Base-by-base conservation (phyloP, 2,797 vertebrate species). In the Lophotriccus pileatus region DNA sequence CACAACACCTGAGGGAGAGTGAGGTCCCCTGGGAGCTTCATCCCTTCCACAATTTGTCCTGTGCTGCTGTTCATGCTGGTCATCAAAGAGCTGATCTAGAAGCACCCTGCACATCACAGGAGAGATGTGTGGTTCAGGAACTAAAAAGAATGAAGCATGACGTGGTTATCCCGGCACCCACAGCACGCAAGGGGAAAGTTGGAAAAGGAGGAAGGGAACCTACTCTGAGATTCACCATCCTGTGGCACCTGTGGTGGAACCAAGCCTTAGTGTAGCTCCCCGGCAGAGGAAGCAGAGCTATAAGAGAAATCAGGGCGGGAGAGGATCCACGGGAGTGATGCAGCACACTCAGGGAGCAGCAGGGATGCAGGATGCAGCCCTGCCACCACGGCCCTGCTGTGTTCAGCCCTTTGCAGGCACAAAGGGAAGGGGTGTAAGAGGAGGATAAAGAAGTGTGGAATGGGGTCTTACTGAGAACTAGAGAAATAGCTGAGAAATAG, bases 161-260 rank as follows among this genome's bases (percentile, higher is more conserved):
- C 3, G 19, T 0, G 2, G 16, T 60, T 56, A 41, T 36, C 28
- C 44, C 1, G 0, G 37, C 53, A 49, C 18, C 7, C 37, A 5
- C 39, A 39, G n/a, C 4, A 3, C 1, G 0, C 13, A 6, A 23
- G 14, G 36, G 18, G 14, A 46, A 63, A 47, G n/a, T 0, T 30
- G 30, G 59, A 60, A 21, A 84, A 43, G 80, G 27, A 67, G 15
- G 11, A 69, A 50, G 16, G 4, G 15, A 8, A 23, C 24, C 70
- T 39, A 3, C 0, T 0, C 12, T 34, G 24, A 47, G 20, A 68
- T 53, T 41, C 17, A 2, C 12, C 0, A 1, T 43, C 17, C 32
- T 37, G 78, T 9, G 10, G 7, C 7, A 28, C 34, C 10, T 7
- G 47, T 81, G 53, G 32, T 21, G 62, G 27, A 82, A 23, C 34